These are phyloP conservation scores for Oceanodroma leucorhoa DNA, from an alignment of 2,797 vertebrate species.

Conservation along the genomic window DNA sequence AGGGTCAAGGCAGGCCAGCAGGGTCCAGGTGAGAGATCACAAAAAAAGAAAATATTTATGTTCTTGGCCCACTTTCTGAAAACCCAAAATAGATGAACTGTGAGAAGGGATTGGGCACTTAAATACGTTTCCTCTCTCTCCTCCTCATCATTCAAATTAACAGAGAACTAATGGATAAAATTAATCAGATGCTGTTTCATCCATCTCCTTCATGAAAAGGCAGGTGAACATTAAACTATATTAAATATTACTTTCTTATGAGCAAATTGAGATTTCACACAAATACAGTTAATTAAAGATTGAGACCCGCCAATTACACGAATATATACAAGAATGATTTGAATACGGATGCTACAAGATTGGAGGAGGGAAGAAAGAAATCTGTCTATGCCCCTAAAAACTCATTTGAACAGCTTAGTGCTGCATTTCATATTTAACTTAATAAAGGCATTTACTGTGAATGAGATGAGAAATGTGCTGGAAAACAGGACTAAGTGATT, in stretches of 20 bases:
- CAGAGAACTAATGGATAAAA: conserved; percentile 32
- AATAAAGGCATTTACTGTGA: background rate
- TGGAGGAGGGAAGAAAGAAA: background rate
- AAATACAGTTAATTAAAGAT: conserved; percentile 72
- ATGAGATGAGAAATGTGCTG: conserved; percentile 40
- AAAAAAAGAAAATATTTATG: background rate
- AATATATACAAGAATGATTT: conserved; percentile 44
- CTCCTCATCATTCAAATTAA: conserved; percentile 32
- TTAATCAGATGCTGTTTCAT: conserved; percentile 42
- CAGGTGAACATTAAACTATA: conserved; percentile 60
- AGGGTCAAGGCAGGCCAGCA: background rate
- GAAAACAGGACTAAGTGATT: conserved; percentile 31
- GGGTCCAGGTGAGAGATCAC: background rate
- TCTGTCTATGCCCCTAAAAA: background rate
- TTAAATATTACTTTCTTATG: conserved; percentile 64
- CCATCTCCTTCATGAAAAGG: conserved; percentile 60
- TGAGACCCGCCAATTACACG: conserved; percentile 41
- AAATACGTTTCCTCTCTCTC: background rate
- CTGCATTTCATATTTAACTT: background rate
- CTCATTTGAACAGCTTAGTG: background rate
- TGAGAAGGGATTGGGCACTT: background rate
- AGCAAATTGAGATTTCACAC: conserved; percentile 63
- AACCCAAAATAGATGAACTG: conserved; percentile 19
- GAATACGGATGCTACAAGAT: background rate
- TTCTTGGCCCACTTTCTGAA: conserved; percentile 44